Evolutionary conservation across 2,888 invertebrate species (phyloP), one percentile per base, ranked within the genome.

Genomic region (Xanthia icteritia): DNA sequence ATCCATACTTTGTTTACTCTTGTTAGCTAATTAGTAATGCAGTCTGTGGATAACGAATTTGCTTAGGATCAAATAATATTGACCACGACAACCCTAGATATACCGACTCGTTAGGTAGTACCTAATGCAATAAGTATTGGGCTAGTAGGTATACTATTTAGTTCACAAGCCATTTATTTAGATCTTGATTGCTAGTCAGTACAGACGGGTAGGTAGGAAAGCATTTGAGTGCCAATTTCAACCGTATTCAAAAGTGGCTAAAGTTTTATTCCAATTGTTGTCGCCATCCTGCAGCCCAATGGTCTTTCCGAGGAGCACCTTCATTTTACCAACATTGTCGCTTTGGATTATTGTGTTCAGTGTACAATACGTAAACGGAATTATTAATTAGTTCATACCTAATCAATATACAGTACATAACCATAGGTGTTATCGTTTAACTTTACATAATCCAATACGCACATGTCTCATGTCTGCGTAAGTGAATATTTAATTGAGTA

Each of bases 371-470:
- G 39, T 68, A 65, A 72, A 84, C 48, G 31, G 79, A 84, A 81
- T 81, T 8, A 81, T 60, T 65, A 60, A 84, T 64, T 31, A 84
- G 51, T 36, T 68, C 64, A 69, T 60, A 48, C 67, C 8, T 77
- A 72, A 84, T 81, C 72, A 48, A 79, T 72, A 67, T 45, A 48
- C 54, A 61, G 31, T 83, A 65, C 71, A 60, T 60, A 56, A 60
- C 20, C 39, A 17, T 23, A 51, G 58, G 15, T 83, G 48, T 70
- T 70, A 78, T 70, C 60, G 54, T 48, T 54, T 67, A 39, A 79
- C 39, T 82, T 79, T 48, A 69, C 83, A 68, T 80, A 83, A 51
- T 80, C 39, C 4, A 66, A 69, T 65, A 69, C 77, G 78, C 45
- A 83, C 23, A 70, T 63, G 48, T 39, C 61, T 72, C 13, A 13